A percentile compares a stretch with the other conserved stretches of the same genome.
phyloP scores from a whole-genome alignment of 37 sponge, comb jelly and placozoan genomes.

The Mnemiopsis leidyi region DNA sequence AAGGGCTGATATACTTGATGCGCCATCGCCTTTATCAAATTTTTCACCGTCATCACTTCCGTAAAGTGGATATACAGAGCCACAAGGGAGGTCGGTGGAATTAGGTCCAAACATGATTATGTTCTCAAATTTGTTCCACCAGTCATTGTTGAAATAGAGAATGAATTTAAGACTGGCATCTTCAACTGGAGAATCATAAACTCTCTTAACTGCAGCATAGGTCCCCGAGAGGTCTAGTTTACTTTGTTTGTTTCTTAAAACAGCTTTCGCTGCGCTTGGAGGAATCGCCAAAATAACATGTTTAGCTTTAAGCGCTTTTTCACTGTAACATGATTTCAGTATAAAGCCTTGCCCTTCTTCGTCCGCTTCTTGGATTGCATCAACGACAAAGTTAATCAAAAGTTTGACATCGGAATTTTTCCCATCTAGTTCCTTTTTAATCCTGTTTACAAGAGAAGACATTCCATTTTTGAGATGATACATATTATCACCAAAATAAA shows the following conservation, averaged over 20 bases:
- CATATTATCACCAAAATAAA: neutral
- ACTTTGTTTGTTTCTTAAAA: neutral
- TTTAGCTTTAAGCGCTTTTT: neutral
- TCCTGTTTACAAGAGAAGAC: neutral
- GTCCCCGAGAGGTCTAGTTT: neutral
- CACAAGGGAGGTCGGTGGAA: neutral
- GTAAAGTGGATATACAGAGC: neutral
- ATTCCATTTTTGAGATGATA: neutral
- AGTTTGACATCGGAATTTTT: neutral
- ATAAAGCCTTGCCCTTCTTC: neutral
- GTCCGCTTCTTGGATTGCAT: neutral
- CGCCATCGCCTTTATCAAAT: neutral
- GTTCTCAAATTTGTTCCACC: slow-evolving; percentile 8
- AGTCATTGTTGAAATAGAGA: neutral
- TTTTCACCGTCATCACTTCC: neutral
- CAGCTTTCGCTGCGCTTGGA: neutral
- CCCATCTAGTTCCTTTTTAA: neutral
- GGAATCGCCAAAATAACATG: neutral
- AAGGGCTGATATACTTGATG: too few relatives aligned
- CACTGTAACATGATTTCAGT: neutral
- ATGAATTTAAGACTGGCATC: neutral
- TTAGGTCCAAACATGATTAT: neutral
- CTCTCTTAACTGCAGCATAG: neutral
- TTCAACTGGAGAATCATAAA: neutral
- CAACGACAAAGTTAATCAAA: neutral